Evolutionary conservation across 2,113 vertebrate species (phyloP).

Genomic region (Cnemophilus loriae): DNA sequence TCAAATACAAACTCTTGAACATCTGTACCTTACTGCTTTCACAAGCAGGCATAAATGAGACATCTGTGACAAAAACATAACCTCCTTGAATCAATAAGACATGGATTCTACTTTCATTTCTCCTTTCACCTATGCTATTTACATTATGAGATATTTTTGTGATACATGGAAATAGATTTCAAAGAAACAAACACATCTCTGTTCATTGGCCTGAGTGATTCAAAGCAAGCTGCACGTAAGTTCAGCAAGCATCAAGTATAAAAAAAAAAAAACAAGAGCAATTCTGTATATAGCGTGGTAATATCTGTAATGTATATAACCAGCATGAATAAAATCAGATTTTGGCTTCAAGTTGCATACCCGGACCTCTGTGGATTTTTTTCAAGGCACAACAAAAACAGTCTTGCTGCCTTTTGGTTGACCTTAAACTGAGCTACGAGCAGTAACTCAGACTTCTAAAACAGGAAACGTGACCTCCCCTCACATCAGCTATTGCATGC

Average conservation of each 20-base stretch:
- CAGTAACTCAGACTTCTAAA: not conserved
- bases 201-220: not conserved
- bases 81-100: not conserved
- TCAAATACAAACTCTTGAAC: not conserved
- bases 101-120: not conserved
- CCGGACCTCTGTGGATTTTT: not conserved
- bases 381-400: not conserved
- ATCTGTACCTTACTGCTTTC: not conserved
- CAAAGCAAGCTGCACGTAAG: not conserved
- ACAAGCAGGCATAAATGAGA: not conserved
- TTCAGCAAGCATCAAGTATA: not conserved
- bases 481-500: not conserved
- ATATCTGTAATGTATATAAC: constrained; percentile 30
- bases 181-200: not conserved
- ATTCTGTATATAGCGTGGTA: not conserved
- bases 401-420: not conserved
- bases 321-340: constrained; percentile 14
- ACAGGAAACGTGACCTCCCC: not conserved
- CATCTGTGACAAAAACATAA: not conserved
- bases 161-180: not conserved
- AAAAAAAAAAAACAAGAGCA: not conserved
- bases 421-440: not conserved
- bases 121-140: not conserved
- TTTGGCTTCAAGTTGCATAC: not conserved
- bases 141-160: not conserved